These are phyloP conservation scores for Tupaia chinensis DNA, from an alignment of 2,113 vertebrate species.

Conservation along the genomic window DNA sequence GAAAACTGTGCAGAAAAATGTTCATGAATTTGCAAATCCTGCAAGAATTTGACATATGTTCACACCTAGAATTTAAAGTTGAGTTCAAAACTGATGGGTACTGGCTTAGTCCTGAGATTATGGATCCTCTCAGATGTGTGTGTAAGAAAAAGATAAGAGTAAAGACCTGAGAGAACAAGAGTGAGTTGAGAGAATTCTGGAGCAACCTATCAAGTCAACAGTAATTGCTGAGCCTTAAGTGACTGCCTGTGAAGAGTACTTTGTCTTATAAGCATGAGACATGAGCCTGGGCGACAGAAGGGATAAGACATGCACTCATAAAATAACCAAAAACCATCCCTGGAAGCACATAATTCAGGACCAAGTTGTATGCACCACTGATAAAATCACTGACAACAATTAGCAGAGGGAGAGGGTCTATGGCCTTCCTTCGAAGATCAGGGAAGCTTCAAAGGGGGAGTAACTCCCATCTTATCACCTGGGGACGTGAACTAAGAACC, in stretches of 20 bases:
- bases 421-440: not conserved
- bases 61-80: not conserved
- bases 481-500: not conserved
- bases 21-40: not conserved
- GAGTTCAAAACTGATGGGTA: not conserved
- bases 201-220: not conserved
- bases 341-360: not conserved
- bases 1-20: not conserved
- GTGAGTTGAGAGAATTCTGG: not conserved
- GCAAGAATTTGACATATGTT: not conserved
- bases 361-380: not conserved
- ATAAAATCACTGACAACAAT: not conserved
- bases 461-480: not conserved
- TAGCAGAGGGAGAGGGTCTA: not conserved
- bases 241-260: too few species aligned
- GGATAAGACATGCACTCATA: not conserved
- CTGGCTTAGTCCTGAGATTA: not conserved
- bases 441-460: not conserved
- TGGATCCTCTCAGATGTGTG: not conserved
- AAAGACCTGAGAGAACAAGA: not conserved
- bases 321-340: not conserved
- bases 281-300: not conserved
- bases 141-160: not conserved
- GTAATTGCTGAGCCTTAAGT: not conserved
- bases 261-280: not conserved